A percentile compares a stretch with the other conserved stretches of the same genome.
phyloP scores from a whole-genome alignment of 2,797 vertebrate species.

The Enteromius viviparus region DNA sequence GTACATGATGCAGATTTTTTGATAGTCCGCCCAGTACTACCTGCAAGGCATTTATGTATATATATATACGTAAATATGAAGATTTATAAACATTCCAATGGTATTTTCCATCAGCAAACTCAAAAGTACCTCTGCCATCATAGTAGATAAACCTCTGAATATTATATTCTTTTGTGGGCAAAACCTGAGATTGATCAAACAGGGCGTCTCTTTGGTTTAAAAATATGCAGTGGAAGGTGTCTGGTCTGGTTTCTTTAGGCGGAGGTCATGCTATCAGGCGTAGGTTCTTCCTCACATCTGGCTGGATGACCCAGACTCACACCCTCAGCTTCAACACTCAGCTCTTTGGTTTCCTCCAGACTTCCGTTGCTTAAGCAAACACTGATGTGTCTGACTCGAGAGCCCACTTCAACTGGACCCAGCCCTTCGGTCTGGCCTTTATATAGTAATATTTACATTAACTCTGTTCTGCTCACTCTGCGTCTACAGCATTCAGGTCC shows the following conservation, averaged over 20 bases:
- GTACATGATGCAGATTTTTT: not conserved
- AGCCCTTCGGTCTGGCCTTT: constrained; percentile 29
- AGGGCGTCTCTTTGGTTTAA: constrained; percentile 25
- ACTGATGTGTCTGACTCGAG: constrained; percentile 53
- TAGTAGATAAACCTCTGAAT: not conserved
- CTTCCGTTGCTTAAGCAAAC: constrained; percentile 66
- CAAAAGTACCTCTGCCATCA: constrained; percentile 1
- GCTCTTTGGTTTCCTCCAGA: constrained; percentile 63
- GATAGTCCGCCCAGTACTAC: not conserved
- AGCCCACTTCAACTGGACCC: constrained; percentile 46
- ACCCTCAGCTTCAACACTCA: constrained; percentile 51
- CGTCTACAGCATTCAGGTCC: constrained; percentile 28
- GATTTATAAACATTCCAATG: not conserved
- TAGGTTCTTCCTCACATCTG: constrained; percentile 23
- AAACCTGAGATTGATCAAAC: constrained; percentile 48
- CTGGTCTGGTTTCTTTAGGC: constrained; percentile 44
- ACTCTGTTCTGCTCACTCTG: constrained; percentile 41
- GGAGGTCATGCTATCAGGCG: constrained; percentile 11
- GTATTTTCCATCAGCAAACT: not conserved
- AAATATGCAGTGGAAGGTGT: constrained; percentile 26
- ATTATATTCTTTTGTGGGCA: not conserved
- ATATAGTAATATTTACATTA: constrained; percentile 47
- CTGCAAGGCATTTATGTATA: not conserved
- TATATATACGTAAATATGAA: not conserved
- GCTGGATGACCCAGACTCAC: constrained; percentile 7